Base-by-base conservation (phyloP, 2,797 vertebrate species). In the Selene dorsalis region DNA sequence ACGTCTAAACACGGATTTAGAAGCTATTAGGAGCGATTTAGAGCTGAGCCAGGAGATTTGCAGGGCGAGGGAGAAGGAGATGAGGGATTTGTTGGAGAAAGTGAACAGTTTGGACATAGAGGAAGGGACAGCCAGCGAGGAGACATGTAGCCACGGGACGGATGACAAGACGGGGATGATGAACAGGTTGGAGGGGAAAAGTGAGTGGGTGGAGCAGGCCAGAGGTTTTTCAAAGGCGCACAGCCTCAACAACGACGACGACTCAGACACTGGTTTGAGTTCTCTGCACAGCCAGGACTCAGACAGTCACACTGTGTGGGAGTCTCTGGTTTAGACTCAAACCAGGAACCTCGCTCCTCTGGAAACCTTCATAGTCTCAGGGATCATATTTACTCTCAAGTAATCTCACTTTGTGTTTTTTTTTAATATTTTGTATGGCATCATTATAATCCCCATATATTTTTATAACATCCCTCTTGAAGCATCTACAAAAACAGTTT, bases 271-370 rank as follows among this genome's bases (percentile, higher is more conserved):
- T 0, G 98, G 98, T 10, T 92, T 98, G 80, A 99, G 97, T 74
- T 99, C 97, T 35, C 96, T 99, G 96, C 97, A 99, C 94, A 99
- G 98, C 75, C 98, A 98, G 90, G 98, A 99, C 89, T 98, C 98
- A 4, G 98, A 98, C 90, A 95, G 95, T 16, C 77, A 87, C 6
- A 94, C 83, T 3, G 87, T 92, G 78, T 90, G 89, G 89, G 91
- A 92, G 83, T 90, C 92, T 28, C 77, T 91, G 82, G 90, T 91
- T 59, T 92, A 84, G 61, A 41, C 16, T 45, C 43, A 35, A 4
- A 43, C 22, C 32, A 24, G 22, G n/a, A 60, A 47, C 30, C 30
- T 30, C 30, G 30, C 30, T 3, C 30, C 30, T 30, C 32, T 35
- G 32, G 32, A 35, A 20, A 55, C 28, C 32, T 61, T 4, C 45